phyloP scores from a whole-genome alignment of 2,113 vertebrate genomes.

The Pipra filicauda region DNA sequence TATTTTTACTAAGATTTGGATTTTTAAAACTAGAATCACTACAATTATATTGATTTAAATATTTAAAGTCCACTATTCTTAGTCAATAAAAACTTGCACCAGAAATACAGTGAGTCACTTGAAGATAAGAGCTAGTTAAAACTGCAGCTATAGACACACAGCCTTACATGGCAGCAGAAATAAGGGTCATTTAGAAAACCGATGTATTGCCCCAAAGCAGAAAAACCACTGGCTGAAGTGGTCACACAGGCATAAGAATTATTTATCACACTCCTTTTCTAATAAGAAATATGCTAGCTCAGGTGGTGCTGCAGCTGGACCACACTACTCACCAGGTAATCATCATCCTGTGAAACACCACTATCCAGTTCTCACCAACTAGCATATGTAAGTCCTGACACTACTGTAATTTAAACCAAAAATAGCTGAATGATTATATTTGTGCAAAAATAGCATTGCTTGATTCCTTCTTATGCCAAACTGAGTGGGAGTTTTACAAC shows the following conservation, averaged over 20 bases:
- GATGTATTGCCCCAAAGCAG: not conserved
- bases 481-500: not conserved
- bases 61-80: not conserved
- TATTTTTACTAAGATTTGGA: not conserved
- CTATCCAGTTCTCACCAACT: not conserved
- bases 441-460: not conserved
- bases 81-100: not conserved
- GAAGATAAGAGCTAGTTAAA: not conserved
- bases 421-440: not conserved
- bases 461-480: not conserved
- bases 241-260: not conserved
- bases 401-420: not conserved
- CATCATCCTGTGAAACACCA: not conserved
- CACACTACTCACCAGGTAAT: not conserved
- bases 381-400: not conserved
- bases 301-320: not conserved
- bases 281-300: not conserved
- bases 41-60: not conserved
- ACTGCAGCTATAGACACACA: not conserved
- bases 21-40: not conserved
- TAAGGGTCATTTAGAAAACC: not conserved
- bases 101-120: not conserved
- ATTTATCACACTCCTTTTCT: not conserved
- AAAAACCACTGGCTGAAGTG: not conserved
- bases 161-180: not conserved